Conservation (phyloP, 1,140 invertebrate species). For the Tetragnatha versicolor region DNA sequence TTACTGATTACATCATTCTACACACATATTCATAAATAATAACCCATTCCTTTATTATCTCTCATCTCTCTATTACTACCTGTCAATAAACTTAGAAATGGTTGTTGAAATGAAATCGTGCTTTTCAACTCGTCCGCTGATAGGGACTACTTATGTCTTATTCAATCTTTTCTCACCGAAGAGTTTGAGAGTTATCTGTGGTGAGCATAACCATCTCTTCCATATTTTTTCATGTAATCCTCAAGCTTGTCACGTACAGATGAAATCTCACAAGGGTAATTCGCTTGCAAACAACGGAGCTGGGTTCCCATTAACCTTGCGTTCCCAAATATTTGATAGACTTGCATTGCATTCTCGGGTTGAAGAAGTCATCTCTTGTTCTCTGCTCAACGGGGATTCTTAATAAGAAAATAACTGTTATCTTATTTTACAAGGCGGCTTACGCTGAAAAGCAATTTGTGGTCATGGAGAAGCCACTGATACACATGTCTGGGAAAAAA, state of each 20-base stretch:
- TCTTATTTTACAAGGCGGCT: neutral
- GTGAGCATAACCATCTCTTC: too few relatives aligned
- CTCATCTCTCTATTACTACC: too few relatives aligned
- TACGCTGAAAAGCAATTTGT: conserved; percentile 13
- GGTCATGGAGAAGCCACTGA: neutral
- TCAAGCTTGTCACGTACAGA: conserved; percentile 6
- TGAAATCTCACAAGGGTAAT: neutral
- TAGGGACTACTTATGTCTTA: too few relatives aligned
- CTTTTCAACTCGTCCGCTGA: too few relatives aligned
- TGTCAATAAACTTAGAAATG: too few relatives aligned
- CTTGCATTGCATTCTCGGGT: neutral
- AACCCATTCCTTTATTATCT: too few relatives aligned
- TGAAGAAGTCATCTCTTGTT: neutral
- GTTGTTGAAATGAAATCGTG: too few relatives aligned
- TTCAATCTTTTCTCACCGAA: too few relatives aligned
- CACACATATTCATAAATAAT: too few relatives aligned
- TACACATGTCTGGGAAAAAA: neutral
- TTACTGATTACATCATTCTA: too few relatives aligned
- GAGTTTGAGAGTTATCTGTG: too few relatives aligned
- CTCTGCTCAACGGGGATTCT: neutral
- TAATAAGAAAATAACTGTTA: conserved; percentile 5
- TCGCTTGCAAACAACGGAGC: neutral
- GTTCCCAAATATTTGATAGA: neutral
- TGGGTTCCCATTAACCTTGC: neutral
- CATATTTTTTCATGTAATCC: too few relatives aligned